Conservation (phyloP, 2,888 invertebrate genomes). For the Alcis repandata region DNA sequence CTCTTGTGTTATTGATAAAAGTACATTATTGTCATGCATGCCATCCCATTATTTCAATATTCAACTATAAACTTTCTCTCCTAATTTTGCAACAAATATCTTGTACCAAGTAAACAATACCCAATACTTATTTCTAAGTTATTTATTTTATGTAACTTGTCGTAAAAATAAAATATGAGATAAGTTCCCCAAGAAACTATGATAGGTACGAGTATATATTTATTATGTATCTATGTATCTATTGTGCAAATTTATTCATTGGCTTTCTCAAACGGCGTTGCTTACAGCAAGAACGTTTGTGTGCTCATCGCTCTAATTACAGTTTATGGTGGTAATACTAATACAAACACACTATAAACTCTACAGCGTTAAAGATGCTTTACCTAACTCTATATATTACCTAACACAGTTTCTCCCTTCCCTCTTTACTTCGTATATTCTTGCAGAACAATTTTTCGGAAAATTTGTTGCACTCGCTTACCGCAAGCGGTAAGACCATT, state of each 20-base stretch:
- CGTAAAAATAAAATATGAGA: constrained; percentile 7
- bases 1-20: too few relatives aligned
- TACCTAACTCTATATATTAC: constrained; percentile 58
- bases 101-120: not conserved
- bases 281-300: not conserved
- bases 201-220: too few relatives aligned
- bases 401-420: constrained; percentile 55
- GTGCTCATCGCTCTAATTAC: not conserved
- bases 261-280: not conserved
- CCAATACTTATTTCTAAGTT: not conserved
- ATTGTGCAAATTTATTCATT: constrained; percentile 19
- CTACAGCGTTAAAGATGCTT: constrained; percentile 50
- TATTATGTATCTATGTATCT: not conserved
- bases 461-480: constrained; percentile 76
- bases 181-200: not conserved
- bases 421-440: constrained; percentile 57
- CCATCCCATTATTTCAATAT: too few relatives aligned
- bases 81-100: not conserved
- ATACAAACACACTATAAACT: constrained; percentile 55
- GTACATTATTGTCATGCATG: too few relatives aligned
- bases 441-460: constrained; percentile 68
- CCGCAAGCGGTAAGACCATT: constrained; percentile 74
- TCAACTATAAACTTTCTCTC: not conserved
- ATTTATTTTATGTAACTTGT: not conserved
- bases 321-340: constrained; percentile 19